A percentile compares a stretch with the other conserved stretches of the same genome.
Conservation (phyloP, 2,888 invertebrate genomes). For the Mamestra brassicae region DNA sequence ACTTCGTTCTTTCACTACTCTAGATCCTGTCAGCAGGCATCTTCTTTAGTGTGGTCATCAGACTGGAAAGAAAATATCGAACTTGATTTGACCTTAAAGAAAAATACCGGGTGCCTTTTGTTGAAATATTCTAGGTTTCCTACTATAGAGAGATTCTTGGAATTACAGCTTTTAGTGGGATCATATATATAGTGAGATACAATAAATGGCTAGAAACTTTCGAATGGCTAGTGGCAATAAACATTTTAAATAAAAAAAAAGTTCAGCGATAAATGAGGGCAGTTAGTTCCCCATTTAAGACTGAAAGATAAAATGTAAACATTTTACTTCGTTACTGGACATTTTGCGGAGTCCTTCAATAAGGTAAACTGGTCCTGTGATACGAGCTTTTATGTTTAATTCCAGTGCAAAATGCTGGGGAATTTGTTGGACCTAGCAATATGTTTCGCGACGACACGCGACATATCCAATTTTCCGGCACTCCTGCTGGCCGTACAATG, state of each 20-base stretch:
- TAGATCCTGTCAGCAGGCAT: background rate
- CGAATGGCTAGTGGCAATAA: too few species aligned
- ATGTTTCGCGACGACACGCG: slow-evolving; percentile 56
- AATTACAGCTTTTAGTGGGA: too few species aligned
- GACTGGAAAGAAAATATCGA: background rate
- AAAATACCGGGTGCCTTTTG: background rate
- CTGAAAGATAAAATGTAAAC: background rate
- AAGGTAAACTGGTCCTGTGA: background rate
- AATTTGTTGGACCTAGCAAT: slow-evolving; percentile 48
- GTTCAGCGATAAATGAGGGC: background rate
- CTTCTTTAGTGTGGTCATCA: background rate
- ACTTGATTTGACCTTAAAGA: background rate
- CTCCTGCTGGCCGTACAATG: slow-evolving; percentile 58
- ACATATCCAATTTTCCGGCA: slow-evolving; percentile 69
- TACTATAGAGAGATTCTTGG: too few species aligned
- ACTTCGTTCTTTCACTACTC: slow-evolving; percentile 3
- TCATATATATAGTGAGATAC: too few species aligned
- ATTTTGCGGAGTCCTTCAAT: background rate
- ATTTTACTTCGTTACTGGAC: background rate
- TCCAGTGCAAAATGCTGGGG: slow-evolving; percentile 18
- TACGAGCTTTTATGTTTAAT: slow-evolving; percentile 11
- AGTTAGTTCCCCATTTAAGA: background rate
- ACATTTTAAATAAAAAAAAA: background rate
- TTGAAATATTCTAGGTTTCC: background rate
- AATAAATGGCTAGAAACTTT: too few species aligned